Evolutionary conservation across 30 jellyfish, hydroid and myxozoan genomes (phyloP), one percentile per base, ranked within the genome.

Genomic region (Aurelia sp.): DNA sequence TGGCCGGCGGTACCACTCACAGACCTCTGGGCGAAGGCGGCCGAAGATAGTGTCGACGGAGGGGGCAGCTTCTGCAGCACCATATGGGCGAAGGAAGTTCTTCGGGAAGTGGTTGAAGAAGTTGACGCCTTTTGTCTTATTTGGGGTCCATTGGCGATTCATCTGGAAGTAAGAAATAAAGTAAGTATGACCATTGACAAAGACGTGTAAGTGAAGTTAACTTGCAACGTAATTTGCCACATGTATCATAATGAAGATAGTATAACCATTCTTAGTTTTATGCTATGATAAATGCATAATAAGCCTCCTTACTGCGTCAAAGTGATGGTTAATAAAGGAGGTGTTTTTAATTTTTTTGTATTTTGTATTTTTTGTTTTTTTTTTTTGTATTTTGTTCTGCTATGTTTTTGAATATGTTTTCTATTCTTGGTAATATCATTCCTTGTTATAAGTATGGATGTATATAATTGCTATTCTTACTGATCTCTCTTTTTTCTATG

Each of bases 1-100:
- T 17, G 31, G 81, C 3, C 81, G 31, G 61, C 81, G 55, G 35
- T 22, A 50, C 81, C 81, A 69, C 13, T 69, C 81, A n/a, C 81
- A 69, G 38, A 18, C 60, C 63, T 69, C 81, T 22, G 67, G 63
- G 3, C 63, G 20, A 1, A 51, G 31, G 7, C 63, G 81, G 5
- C 13, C 0, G 19, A 69, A 38, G 31, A 38, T 38, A 4, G 30
- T 38, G 12, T 69, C 33, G 17, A 5, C 11, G 35, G 51, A n/a
- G 0, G 81, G 81, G 1, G 24, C 51, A 17, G 60, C 27, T 3
- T 69, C 63, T 2, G 63, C 81, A 24, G 35, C 60, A 5, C 38
- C 81, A 69, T 69, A 69, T 4, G 81, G 81, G 1, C 63, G 63
- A 1, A 69, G 30, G 13, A 69, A 69, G 16, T 69, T 69, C 31